Evolutionary conservation across 2,888 invertebrate species (phyloP).

Genomic region (Hypomecis punctinalis): DNA sequence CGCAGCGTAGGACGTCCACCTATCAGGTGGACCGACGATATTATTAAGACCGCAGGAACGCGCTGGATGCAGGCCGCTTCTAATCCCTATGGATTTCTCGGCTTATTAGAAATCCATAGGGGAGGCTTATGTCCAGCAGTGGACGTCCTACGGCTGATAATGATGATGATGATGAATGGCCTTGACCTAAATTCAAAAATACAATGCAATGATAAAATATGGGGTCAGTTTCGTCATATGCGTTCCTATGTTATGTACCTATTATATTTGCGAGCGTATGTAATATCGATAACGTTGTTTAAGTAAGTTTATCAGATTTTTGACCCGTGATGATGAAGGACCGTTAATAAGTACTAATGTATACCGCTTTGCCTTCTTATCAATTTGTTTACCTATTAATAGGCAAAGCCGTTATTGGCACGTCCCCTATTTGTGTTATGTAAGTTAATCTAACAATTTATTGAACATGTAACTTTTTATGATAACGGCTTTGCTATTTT

Average conservation of each 20-base stretch:
- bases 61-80: too few relatives aligned
- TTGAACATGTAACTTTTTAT: background rate
- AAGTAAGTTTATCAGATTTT: conserved; percentile 41
- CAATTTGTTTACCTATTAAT: conserved; percentile 32
- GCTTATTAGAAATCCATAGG: too few relatives aligned
- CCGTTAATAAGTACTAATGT: conserved; percentile 16
- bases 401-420: conserved; percentile 20
- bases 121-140: too few relatives aligned
- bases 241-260: conserved; percentile 15
- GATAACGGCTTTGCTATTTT: conserved; percentile 3
- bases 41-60: too few relatives aligned
- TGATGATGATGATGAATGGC: too few relatives aligned
- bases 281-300: conserved; percentile 38
- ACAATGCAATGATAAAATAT: conserved; percentile 35
- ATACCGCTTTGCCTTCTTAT: conserved; percentile 35
- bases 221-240: conserved; percentile 41
- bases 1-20: too few relatives aligned
- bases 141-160: too few relatives aligned
- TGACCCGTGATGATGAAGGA: conserved; percentile 34
- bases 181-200: conserved; percentile 44
- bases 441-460: conserved; percentile 18
- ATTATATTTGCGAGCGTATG: conserved; percentile 35
- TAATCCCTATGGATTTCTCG: too few relatives aligned
- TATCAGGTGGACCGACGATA: too few relatives aligned
- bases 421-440: conserved; percentile 28